Conservation (phyloP, 2,797 vertebrate species). For the Vespertilio murinus region DNA sequence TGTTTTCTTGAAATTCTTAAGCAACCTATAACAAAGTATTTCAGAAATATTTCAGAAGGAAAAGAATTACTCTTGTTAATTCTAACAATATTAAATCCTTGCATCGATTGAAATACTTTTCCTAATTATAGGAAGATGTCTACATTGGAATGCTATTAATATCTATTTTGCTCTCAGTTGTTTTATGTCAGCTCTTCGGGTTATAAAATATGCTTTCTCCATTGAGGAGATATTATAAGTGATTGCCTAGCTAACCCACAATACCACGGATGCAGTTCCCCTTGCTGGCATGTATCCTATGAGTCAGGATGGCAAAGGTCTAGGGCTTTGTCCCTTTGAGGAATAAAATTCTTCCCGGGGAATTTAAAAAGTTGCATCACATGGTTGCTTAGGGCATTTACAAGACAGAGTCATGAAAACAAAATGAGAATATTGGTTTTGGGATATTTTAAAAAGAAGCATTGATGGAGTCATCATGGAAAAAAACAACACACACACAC, state of each 20-base stretch:
- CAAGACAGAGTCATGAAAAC: background rate
- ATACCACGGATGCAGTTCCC: background rate
- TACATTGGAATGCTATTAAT: background rate
- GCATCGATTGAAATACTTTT: background rate
- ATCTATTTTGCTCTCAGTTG: background rate
- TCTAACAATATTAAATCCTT: background rate
- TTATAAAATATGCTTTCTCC: background rate
- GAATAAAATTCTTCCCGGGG: background rate
- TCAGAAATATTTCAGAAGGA: constrained; percentile 21
- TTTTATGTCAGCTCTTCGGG: background rate
- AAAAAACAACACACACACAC: too few relatives aligned
- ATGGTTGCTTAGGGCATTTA: background rate
- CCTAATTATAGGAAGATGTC: background rate
- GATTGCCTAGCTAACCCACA: background rate
- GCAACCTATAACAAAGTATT: background rate
- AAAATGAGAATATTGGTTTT: background rate
- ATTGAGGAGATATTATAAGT: background rate
- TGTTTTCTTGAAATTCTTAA: constrained; percentile 19
- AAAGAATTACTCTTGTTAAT: background rate
- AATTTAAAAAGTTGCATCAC: background rate
- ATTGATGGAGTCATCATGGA: background rate
- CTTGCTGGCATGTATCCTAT: background rate
- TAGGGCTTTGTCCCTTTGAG: background rate
- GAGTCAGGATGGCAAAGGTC: background rate
- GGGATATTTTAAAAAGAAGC: background rate